Evolutionary conservation across 2,888 invertebrate species (phyloP).

Genomic region (Didymodactylos carnosus): DNA sequence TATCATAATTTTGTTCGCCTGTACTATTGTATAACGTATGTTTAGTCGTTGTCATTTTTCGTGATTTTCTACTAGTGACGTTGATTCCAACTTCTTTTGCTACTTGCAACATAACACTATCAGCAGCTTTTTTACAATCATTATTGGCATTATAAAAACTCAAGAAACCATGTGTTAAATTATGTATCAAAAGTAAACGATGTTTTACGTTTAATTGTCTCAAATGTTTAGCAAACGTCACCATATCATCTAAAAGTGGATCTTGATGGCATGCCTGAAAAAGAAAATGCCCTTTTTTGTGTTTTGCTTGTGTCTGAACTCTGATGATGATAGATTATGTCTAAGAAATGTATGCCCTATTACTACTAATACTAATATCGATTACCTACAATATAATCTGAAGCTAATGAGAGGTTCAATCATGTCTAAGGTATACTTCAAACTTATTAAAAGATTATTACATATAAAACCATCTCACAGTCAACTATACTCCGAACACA

Average conservation of each 20-base stretch:
- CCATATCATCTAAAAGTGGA: slow-evolving; percentile 83
- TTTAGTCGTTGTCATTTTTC: no score
- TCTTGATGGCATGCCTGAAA: slow-evolving; percentile 56
- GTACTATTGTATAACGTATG: no score
- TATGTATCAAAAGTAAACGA: slow-evolving; percentile 61
- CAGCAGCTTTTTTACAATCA: neutral
- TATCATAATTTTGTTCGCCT: no score
- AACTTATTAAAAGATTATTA: neutral
- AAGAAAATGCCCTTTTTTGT: no score
- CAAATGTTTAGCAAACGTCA: slow-evolving; percentile 74
- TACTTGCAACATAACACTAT: neutral
- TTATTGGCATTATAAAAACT: slow-evolving; percentile 4
- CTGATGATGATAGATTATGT: neutral
- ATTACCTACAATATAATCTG: neutral
- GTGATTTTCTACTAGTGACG: no score
- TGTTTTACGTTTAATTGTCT: slow-evolving; percentile 54
- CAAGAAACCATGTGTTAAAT: slow-evolving; percentile 75
- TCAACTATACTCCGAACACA: no score
- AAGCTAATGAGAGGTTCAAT: no score
- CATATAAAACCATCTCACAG: no score
- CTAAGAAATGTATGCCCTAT: neutral
- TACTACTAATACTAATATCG: neutral
- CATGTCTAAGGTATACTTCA: neutral
- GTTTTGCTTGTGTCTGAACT: no score
- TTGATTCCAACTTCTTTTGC: no score